These are phyloP conservation scores for Chamaetylas fuelleborni DNA, from an alignment of 2,113 vertebrate genomes.

Conservation along the genomic window DNA sequence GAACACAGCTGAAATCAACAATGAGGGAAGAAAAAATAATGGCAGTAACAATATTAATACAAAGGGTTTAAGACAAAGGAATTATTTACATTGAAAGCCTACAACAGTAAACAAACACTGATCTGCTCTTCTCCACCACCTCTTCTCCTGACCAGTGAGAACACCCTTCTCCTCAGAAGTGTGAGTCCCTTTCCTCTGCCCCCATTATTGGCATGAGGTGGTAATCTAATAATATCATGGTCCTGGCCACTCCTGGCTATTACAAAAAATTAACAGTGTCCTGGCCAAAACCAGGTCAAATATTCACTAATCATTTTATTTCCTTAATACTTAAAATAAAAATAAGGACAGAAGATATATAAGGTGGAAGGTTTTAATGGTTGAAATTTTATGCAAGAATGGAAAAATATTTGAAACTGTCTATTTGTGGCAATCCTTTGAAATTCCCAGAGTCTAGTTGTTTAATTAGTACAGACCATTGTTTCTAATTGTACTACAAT, in stretches of 20 bases:
- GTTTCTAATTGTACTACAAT: neutral
- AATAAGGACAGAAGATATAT: neutral
- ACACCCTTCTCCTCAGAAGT: fast-evolving
- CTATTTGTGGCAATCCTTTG: neutral
- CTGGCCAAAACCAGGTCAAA: neutral
- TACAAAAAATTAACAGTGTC: neutral
- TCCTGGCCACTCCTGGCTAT: neutral
- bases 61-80: neutral
- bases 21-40: neutral
- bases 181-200: neutral
- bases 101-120: neutral
- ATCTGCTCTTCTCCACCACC: neutral
- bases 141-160: neutral
- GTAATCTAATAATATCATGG: neutral
- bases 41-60: neutral
- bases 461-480: neutral
- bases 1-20: neutral
- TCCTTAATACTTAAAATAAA: neutral
- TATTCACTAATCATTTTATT: neutral
- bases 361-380: fast-evolving
- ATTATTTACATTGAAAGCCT: neutral
- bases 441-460: neutral
- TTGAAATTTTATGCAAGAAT: neutral
- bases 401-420: neutral
- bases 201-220: neutral